Conservation (phyloP, 1,140 invertebrate genomes). For the Steinernema khuongi region DNA sequence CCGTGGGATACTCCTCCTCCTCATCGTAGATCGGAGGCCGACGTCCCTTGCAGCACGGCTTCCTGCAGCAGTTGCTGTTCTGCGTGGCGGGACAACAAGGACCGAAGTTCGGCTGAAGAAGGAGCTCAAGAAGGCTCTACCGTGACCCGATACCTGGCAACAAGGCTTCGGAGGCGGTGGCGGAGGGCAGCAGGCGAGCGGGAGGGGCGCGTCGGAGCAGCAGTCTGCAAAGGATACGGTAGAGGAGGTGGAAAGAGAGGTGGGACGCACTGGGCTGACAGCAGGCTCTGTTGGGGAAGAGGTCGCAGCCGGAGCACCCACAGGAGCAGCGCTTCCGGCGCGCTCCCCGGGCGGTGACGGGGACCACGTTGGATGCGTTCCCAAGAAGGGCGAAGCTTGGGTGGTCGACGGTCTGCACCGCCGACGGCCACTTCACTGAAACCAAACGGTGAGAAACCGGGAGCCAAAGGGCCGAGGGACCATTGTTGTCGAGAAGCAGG, state of each 20-base stretch:
- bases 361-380: conserved; percentile 32
- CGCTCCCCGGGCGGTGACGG: conserved; percentile 23
- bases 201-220: conserved; percentile 33
- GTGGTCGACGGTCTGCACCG: conserved; percentile 28
- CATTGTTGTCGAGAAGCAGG: neutral
- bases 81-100: conserved; percentile 45
- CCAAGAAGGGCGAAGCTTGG: conserved; percentile 28
- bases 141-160: no score
- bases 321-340: conserved; percentile 42
- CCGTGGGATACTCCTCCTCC: conserved; percentile 28
- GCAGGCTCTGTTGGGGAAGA: conserved; percentile 44
- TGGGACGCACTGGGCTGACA: conserved; percentile 34
- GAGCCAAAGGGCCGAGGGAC: neutral
- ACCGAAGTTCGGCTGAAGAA: conserved; percentile 41
- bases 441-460: neutral
- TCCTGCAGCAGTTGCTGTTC: conserved; percentile 44
- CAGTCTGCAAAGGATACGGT: conserved; percentile 27
- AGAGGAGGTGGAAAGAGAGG: neutral
- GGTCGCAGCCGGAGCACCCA: conserved; percentile 44
- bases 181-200: conserved; percentile 45
- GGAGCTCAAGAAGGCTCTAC: no score
- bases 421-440: conserved; percentile 41
- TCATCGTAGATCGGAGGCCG: conserved; percentile 44
- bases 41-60: conserved; percentile 40
- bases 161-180: conserved; percentile 49